Evolutionary conservation across 2,113 vertebrate species (phyloP).

Genomic region (Crotalus helleri): DNA sequence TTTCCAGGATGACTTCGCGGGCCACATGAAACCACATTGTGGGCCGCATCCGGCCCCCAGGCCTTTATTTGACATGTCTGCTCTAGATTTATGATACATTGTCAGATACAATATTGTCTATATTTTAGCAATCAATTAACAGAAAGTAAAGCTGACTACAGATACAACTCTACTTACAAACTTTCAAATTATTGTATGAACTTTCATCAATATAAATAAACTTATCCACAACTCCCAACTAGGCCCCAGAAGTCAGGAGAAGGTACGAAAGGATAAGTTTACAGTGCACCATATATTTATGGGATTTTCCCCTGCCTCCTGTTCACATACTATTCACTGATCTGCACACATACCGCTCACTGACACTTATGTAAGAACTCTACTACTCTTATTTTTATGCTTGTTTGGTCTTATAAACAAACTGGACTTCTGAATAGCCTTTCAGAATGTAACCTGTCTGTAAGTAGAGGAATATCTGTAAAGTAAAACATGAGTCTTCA

Average conservation of each 20-base stretch:
- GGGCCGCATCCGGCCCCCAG: too few species aligned
- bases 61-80: too few species aligned
- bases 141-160: neutral
- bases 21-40: too few species aligned
- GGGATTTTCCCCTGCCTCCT: neutral
- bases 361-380: neutral
- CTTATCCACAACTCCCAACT: neutral
- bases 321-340: neutral
- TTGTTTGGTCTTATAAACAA: neutral
- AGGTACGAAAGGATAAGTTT: neutral
- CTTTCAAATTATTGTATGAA: neutral
- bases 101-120: neutral
- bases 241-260: neutral
- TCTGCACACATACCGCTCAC: neutral
- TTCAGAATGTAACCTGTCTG: neutral
- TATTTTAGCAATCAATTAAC: conserved; percentile 11
- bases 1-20: too few species aligned
- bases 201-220: neutral
- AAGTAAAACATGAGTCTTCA: neutral
- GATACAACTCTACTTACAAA: neutral
- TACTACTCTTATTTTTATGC: neutral
- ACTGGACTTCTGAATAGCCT: neutral
- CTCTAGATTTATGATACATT: neutral
- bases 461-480: neutral
- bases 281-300: neutral